Percentiles rank a stretch among this genome's conserved stretches.
These are phyloP conservation scores for Sebastes goodei DNA, from an alignment of 2,797 vertebrate genomes.

Conservation along the genomic window DNA sequence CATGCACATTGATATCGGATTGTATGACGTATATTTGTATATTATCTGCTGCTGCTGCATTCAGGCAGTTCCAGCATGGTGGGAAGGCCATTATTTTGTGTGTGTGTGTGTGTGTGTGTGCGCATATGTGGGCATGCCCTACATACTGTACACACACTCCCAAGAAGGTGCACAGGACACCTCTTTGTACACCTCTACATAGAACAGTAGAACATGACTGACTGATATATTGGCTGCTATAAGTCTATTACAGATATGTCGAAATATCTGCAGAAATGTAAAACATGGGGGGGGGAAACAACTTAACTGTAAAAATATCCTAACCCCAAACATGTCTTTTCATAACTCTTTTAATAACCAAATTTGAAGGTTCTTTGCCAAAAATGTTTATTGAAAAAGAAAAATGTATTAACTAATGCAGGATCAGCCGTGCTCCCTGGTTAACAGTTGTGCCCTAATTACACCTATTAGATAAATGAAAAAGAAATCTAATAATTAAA, in stretches of 20 bases:
- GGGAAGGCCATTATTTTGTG: constrained; percentile 9
- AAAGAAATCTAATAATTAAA: background rate
- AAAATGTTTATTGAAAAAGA: no score
- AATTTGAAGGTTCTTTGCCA: no score
- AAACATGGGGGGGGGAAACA: no score
- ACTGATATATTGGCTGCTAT: no score
- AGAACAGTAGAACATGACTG: background rate
- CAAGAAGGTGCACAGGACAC: constrained; percentile 6
- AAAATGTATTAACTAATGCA: no score
- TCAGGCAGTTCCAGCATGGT: background rate
- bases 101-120: background rate
- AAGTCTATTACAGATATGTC: background rate
- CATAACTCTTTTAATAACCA: no score
- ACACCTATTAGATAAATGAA: no score
- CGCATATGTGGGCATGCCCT: constrained; percentile 27
- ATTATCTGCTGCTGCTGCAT: constrained; percentile 2
- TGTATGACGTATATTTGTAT: background rate
- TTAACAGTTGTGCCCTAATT: no score
- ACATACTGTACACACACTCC: constrained; percentile 31
- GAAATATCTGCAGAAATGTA: no score
- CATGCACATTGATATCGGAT: background rate
- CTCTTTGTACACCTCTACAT: background rate
- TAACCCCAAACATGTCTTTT: no score
- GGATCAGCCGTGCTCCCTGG: no score
- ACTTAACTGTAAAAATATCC: no score